Evolutionary conservation across 35 echinoderm and acorn worm genomes (phyloP), one percentile per base, ranked within the genome.

Genomic region (Lytechinus variegatus): DNA sequence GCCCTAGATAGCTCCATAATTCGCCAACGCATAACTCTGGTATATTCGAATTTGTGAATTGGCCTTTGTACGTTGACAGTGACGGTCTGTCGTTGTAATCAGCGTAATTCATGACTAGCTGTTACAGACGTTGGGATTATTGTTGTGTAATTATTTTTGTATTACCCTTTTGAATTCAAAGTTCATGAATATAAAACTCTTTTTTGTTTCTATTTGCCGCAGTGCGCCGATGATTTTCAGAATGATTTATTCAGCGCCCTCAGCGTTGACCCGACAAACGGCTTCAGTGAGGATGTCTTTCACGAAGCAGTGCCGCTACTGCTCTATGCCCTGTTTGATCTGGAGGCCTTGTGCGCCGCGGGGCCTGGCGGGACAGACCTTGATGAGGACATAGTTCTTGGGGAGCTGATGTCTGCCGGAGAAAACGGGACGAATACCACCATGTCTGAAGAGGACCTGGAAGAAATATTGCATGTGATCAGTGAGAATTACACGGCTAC

Each of bases 171-270:
- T 79, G 66, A 79, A 79, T 58, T 13, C 13, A 16, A 24, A 16
- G n/a, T 24, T 24, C 11, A 71, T 3, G 2, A 16, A 16, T 24
- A 79, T 4, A 7, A 19, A 7, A 79, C 1, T n/a, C 19, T 2
- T 79, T 24, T 24, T 79, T 19, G 5, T 79, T 79, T 44, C 33
- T 44, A 7, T 24, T 79, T 79, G 33, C n/a, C 27, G 52, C 52
- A 90, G 88, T 90, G 88, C 27, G 12, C 28, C 9, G 88, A 90
- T 52, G 88, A 90, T 29, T 90, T 90, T 33, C 28, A 51, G 29
- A 90, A 28, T 8, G 88, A 90, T 90, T 10, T 90, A 33, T 90
- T 90, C 52, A 21, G 9, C n/a, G 88, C 88, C 88, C 88, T 90
- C 88, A 90, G 9, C 88, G 88, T 90, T 54, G 88, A 90, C 29